Evolutionary conservation across 2,888 invertebrate species (phyloP), one percentile per base, ranked within the genome.

Genomic region (Heteromurus nitidus): DNA sequence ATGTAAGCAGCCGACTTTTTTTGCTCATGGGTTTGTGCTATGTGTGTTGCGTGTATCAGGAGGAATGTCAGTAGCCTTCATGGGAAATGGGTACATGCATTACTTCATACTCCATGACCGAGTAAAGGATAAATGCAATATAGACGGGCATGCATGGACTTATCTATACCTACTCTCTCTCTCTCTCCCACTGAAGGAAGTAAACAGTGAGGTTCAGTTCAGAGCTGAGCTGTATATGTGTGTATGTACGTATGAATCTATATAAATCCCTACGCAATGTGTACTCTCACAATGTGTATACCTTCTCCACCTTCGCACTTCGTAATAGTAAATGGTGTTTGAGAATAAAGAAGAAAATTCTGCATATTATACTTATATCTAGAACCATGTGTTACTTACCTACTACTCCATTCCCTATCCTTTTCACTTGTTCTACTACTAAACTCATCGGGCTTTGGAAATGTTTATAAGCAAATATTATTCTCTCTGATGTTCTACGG

Each of bases 91-190:
- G 53, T n/a, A 50, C 22, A 72, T 65, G 67, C 79, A 80, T 72
- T 73, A 73, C 72, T 72, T 80, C 60, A 80, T 73, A 62, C 50
- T 80, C 74, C 74, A 80, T 80, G 81, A 81, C 81, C 75, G 70
- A 81, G 81, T 81, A 81, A 81, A 81, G 80, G 81, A 81, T 75
- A 81, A 69, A 36, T 81, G 81, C 80, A 80, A 62, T 67, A 53
- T 31, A 76, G 44, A 20, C 36, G 20, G 55, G 18, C 53, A n/a
- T 13, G 65, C 20, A 69, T 65, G 47, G n/a, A 16, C 3, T 47
- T 47, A 47, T 47, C n/a, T n/a, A 30, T 72, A 58, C 44, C 31
- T 68, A 67, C 31, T 18, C 50, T 24, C 26, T 47, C 31, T 50
- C 69, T 70, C n/a, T 79, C 74, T 64, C n/a, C 42, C 64, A 64